Base-by-base conservation (phyloP, 2,888 invertebrate species). In the Pristionchus japonicus region DNA sequence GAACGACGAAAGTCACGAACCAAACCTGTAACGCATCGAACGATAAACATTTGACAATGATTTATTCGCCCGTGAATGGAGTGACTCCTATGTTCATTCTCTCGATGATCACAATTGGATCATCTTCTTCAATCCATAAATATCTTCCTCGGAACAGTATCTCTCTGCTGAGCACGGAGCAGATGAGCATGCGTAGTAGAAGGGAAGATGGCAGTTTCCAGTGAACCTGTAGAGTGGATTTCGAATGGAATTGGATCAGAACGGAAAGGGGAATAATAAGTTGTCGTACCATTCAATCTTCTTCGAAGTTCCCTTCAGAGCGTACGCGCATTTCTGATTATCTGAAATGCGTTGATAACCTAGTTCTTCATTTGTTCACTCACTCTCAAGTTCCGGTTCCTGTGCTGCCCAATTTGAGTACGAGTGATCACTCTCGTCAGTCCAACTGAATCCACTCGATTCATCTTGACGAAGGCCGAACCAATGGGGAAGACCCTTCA, bases 401-500 rank as follows among this genome's bases (percentile, higher is more conserved):
- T 77, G 77, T 17, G 23, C 43, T 9, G 77, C 77, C 77, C 77
- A 77, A 27, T 77, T 77, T 6, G 77, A 77, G 77, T 47, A 77
- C 43, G 13, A 47, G 77, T 77, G 77, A 9, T 40, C 23, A 6
- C 3, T 15, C 74, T 77, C 9, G 43, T 77, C 74, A 43, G 43
- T 43, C 74, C 74, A 77, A 9, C 31, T 43, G 74, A 77, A 77
- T 77, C 43, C 43, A 77, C 23, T 77, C n/a, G 74, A 40, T 0
- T 70, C 37, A 31, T 77, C 43, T 17, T 77, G 40, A n/a, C 74
- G 74, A 23, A 77, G 74, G 1, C 74, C 74, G 43, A 77, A 77
- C 74, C 74, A 77, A 43, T 77, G 74, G 13, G 74, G 74, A 43
- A 77, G 74, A n/a, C 74, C 74, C 74, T 77, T 77, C 74, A 77